Conservation (phyloP, 2,888 invertebrate species). For the Dolomedes plantarius region DNA sequence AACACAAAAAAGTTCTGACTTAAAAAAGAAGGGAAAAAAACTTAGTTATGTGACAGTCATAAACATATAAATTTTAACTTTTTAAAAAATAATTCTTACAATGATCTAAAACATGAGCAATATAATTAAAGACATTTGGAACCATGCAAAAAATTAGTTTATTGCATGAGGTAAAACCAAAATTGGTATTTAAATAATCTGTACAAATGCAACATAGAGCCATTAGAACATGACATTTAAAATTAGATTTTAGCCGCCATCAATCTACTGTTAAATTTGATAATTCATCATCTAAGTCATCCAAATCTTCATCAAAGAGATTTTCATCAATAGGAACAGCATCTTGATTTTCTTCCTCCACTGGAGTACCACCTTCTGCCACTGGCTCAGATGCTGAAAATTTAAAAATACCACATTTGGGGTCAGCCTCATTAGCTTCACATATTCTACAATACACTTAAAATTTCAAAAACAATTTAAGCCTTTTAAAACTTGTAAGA, state of each 20-base stretch:
- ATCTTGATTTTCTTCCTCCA: constrained; percentile 74
- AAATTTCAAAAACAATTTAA: too few relatives aligned
- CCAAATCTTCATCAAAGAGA: constrained; percentile 88
- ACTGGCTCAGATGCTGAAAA: not conserved
- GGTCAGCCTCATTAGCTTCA: too few relatives aligned
- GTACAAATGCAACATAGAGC: constrained; percentile 51
- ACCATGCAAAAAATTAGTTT: constrained; percentile 36
- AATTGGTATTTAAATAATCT: constrained; percentile 38
- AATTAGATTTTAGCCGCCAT: constrained; percentile 14
- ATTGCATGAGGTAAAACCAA: constrained; percentile 25
- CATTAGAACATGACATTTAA: constrained; percentile 55
- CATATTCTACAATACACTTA: too few relatives aligned
- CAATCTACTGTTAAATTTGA: constrained; percentile 79
- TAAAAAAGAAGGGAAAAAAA: too few relatives aligned
- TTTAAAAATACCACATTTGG: too few relatives aligned
- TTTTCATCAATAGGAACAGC: constrained; percentile 91
- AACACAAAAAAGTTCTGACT: too few relatives aligned
- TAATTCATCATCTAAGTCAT: constrained; percentile 87
- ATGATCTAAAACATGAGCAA: too few relatives aligned
- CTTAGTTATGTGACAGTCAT: too few relatives aligned
- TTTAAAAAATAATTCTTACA: too few relatives aligned
- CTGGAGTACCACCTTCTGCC: constrained; percentile 1
- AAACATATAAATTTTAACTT: too few relatives aligned
- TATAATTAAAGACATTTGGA: not conserved
- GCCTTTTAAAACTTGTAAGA: too few relatives aligned